Conservation (phyloP, 2,888 invertebrate genomes). For the Polietes domitor region DNA sequence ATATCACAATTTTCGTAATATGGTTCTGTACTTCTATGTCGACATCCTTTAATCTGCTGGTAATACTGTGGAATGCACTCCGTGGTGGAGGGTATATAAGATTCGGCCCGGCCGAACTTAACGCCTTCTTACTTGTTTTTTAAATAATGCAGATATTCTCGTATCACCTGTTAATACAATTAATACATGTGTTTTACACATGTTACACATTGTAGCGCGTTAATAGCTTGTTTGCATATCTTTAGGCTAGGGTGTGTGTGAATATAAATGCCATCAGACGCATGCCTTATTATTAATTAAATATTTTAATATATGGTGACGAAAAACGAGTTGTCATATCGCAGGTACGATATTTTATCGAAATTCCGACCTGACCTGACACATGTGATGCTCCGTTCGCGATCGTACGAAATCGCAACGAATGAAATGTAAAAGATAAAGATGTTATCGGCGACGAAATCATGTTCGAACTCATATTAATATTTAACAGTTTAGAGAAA, state of each 20-base stretch:
- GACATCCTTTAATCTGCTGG: too few relatives aligned
- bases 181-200: neutral
- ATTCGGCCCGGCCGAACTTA: too few relatives aligned
- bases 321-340: neutral
- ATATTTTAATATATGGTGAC: neutral
- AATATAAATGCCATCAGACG: neutral
- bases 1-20: too few relatives aligned
- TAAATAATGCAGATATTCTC: neutral
- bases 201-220: neutral
- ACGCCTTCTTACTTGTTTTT: too few relatives aligned
- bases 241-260: neutral
- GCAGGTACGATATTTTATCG: neutral
- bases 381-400: too few relatives aligned
- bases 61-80: too few relatives aligned
- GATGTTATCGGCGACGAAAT: too few relatives aligned
- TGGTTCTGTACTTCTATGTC: too few relatives aligned
- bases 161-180: neutral
- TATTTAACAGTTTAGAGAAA: too few relatives aligned
- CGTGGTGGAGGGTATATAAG: too few relatives aligned
- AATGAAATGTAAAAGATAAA: neutral
- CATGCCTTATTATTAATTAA: neutral
- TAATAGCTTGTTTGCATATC: neutral
- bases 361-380: neutral
- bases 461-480: too few relatives aligned
- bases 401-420: too few relatives aligned